Evolutionary conservation across 64 coral and sea anemone species (phyloP).

Genomic region (Acropora yongei): DNA sequence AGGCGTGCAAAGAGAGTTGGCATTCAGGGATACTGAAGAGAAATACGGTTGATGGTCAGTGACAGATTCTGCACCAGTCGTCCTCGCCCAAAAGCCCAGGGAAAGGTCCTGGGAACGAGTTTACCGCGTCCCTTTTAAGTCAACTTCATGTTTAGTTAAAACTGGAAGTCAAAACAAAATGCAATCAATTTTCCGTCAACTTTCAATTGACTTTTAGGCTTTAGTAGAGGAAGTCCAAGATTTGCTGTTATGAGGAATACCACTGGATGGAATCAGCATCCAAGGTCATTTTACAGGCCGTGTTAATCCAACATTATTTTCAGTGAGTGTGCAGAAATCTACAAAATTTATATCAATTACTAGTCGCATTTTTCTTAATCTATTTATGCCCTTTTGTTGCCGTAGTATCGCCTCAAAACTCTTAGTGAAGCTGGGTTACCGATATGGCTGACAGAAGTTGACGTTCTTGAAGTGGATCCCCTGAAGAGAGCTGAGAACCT

Average conservation of each 20-base stretch:
- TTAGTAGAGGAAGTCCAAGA: constrained; percentile 71
- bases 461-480: constrained; percentile 73
- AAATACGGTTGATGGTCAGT: no score
- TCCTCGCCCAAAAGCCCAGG: no score
- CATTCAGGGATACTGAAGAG: no score
- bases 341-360: not conserved
- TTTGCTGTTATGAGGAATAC: constrained; percentile 49
- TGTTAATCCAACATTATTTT: constrained; percentile 80
- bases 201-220: constrained; percentile 19
- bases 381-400: not conserved
- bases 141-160: no score
- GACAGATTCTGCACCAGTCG: no score
- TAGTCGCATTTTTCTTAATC: not conserved
- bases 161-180: no score
- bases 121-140: no score
- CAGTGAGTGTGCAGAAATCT: constrained; percentile 24
- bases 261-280: constrained; percentile 73
- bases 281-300: constrained; percentile 89
- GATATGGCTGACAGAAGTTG: constrained; percentile 92
- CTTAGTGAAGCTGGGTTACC: constrained; percentile 61
- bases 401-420: constrained; percentile 66
- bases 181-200: not conserved
- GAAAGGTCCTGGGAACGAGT: no score
- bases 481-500: constrained; percentile 70
- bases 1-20: no score